Percentiles rank a stretch among this genome's conserved stretches.
These are phyloP conservation scores for Tubulanus polymorphus DNA, from an alignment of 2,888 invertebrate species.

Conservation along the genomic window DNA sequence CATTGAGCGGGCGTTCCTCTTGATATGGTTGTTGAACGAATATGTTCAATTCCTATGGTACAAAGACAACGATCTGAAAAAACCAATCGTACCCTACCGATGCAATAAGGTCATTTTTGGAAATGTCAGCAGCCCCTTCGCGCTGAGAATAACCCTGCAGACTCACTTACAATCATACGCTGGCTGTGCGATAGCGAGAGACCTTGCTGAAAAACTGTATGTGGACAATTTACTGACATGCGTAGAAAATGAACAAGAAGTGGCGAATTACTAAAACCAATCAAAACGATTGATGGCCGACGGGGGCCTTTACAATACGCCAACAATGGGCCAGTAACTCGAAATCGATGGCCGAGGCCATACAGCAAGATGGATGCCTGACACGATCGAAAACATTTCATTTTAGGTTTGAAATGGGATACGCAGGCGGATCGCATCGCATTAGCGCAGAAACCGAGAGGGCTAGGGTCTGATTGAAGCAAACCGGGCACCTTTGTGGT, in stretches of 20 bases:
- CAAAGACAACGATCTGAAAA: background rate
- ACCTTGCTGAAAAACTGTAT: conserved; percentile 7
- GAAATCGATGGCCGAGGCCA: background rate
- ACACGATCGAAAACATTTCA: conserved; percentile 1
- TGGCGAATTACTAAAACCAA: conserved; percentile 5
- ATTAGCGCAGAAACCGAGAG: background rate
- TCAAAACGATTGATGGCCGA: conserved; percentile 7
- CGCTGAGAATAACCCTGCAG: background rate
- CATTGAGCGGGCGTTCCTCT: background rate
- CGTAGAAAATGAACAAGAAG: conserved; percentile 1
- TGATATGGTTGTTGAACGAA: background rate
- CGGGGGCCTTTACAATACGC: conserved; percentile 12
- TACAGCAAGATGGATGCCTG: background rate
- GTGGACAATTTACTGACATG: conserved; percentile 16
- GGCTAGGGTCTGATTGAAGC: background rate
- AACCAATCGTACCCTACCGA: conserved; percentile 5
- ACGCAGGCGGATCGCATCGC: background rate
- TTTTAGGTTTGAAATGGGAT: conserved; percentile 14
- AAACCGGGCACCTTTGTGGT: background rate
- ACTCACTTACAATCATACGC: conserved; percentile 1
- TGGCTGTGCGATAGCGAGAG: background rate
- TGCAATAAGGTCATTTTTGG: conserved; percentile 14
- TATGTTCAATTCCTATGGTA: conserved; percentile 1
- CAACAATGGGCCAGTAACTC: conserved; percentile 13
- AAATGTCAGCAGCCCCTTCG: conserved; percentile 4